Base-by-base conservation (phyloP, 2,113 vertebrate genomes). In the Syngnathoides biaculeatus region DNA sequence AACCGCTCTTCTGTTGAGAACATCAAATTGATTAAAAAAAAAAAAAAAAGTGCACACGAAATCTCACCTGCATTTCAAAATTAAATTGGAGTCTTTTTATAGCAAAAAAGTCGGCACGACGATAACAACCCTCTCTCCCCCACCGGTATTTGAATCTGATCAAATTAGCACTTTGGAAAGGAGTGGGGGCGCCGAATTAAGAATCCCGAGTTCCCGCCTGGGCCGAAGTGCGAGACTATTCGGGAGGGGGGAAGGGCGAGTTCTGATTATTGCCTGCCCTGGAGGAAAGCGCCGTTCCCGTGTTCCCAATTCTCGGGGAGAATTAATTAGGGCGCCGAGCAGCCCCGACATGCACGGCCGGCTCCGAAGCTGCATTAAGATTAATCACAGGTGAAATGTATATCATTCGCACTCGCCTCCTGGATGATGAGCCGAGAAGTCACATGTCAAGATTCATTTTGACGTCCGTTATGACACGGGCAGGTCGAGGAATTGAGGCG, bases 171-270 rank as follows among this genome's bases (percentile, higher is more conserved):
- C 86, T 78, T 87, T 73, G 77, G 64, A 66, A 78, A 82, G 80
- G 78, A 85, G 77, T 72, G 74, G 61, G 67, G 76, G 40, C 12
- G 20, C 40, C 74, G 82, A 80, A 88, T 90, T 83, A 87, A 71
- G 71, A 80, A 55, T 83, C 83, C 50, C 76, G 82, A 72, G 76
- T 87, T 84, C 68, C 86, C 73, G 77, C 79, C 77, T 79, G 78
- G 58, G 75, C 70, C 58, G 78, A 90, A 79, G 87, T 92, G 92
- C 89, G 89, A 92, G 88, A 72, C 80, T 86, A 87, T 89, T 90
- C 84, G 83, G 79, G 83, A 74, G 82, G 84, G 86, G 10, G n/a
- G 0, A 10, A 13, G 24, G 13, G 26, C 0, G 55, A 26, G 22
- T 78, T 79, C 82, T 83, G 74, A 85, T 85, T 82, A 83, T 82